Base-by-base conservation (phyloP, 2,797 vertebrate species). In the Babyrousa celebensis region DNA sequence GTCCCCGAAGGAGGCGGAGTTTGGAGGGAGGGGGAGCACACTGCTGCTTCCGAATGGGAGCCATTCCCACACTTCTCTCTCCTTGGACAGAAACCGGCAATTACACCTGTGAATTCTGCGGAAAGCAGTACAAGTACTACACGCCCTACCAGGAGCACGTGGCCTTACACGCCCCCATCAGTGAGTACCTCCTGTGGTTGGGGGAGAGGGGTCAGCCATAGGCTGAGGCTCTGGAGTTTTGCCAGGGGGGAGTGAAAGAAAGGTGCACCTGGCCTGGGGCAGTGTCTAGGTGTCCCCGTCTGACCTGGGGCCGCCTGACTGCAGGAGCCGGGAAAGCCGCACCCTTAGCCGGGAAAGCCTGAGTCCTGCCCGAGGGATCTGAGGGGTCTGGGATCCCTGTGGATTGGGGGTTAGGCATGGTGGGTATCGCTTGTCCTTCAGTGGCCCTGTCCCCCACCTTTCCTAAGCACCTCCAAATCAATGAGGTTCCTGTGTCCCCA, bases 81-180 rank as follows among this genome's bases (percentile, higher is more conserved):
- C 91, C 96, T 80, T 97, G 96, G 88, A 88, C 98, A 99, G 99
- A 99, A 99, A 99, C 99, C 0, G 99, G 99, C 97, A 99, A 99
- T 98, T 99, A 99, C 91, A 99, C 99, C 32, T 99, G 99, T 91
- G 99, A 99, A 98, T 99, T 99, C 98, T 99, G 99, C 62, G 99
- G 99, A 96, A 99, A 99, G 98, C 99, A 99, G 98, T 99, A 99
- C 98, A 99, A 99, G 98, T 99, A 99, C 98, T 99, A 99, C 98
- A 99, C 99, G 78, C 99, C 99, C 1, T 99, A 99, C 99, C 99
- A 99, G 98, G 99, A 99, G 96, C 99, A 99, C 0, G 99, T 99
- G 96, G 99, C 99, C 14, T 99, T 99, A 96, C 99, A 99, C 5
- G 99, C 99, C 27, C 99, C 99, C 21, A 99, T 99, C 98, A 99